Percentiles rank a stretch among this genome's conserved stretches.
phyloP scores from a whole-genome alignment of 64 coral and sea anemone species.

The Actinia tenebrosa region DNA sequence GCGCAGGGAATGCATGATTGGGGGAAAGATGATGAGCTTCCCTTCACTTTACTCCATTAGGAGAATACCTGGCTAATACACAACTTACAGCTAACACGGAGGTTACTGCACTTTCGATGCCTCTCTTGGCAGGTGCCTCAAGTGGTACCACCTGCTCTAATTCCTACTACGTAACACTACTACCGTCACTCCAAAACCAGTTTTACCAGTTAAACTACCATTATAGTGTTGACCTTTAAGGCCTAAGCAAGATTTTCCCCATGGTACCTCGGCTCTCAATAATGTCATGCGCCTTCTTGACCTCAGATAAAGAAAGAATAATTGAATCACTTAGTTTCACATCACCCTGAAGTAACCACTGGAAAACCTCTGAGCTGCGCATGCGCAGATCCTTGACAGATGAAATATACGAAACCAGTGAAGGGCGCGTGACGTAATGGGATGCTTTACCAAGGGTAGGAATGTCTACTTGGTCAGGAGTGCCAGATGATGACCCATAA shows the following conservation, averaged over 20 bases:
- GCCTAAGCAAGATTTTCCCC: constrained; percentile 65
- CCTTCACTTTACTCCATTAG: too few relatives aligned
- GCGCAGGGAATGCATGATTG: too few relatives aligned
- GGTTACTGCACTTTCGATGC: too few relatives aligned
- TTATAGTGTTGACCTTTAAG: constrained; percentile 17
- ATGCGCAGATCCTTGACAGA: constrained; percentile 38
- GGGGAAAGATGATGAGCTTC: too few relatives aligned
- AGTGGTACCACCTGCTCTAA: too few relatives aligned
- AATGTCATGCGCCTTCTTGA: constrained; percentile 56
- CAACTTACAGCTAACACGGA: too few relatives aligned
- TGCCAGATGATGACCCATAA: constrained; percentile 45
- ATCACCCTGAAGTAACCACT: constrained; percentile 51
- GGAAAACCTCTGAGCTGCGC: constrained; percentile 53
- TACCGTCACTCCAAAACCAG: not conserved
- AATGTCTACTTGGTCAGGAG: constrained; percentile 28
- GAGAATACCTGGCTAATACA: too few relatives aligned
- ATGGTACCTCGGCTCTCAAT: constrained; percentile 48
- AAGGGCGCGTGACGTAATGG: constrained; percentile 33
- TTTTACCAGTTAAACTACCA: not conserved
- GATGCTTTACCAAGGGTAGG: constrained; percentile 32
- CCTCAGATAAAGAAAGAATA: constrained; percentile 56
- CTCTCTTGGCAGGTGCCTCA: too few relatives aligned
- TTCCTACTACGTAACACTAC: too few relatives aligned
- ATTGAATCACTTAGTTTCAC: constrained; percentile 59
- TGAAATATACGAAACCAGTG: constrained; percentile 32